Conservation (phyloP, 30 jellyfish, hydroid and myxozoan species). For the Calvadosia cruxmelitensis region DNA sequence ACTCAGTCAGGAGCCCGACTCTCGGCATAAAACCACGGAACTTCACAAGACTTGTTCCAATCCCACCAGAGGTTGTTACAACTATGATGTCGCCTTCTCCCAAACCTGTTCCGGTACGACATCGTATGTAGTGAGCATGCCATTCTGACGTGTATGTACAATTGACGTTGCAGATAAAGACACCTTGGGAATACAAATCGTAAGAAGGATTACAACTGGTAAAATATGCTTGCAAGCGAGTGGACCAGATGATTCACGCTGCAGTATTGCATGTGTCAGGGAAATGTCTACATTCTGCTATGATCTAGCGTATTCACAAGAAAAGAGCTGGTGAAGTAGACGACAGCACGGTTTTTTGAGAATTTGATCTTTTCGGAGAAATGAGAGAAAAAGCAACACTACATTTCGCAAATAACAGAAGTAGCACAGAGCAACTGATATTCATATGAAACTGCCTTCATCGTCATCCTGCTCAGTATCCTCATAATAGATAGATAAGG, state of each 20-base stretch:
- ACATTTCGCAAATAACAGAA: no score
- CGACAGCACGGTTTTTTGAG: no score
- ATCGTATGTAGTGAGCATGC: constrained; percentile 60
- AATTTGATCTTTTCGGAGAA: no score
- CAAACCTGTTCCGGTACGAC: constrained; percentile 81
- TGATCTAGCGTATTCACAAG: neutral
- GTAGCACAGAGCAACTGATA: no score
- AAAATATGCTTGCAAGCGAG: neutral
- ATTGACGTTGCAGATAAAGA: constrained; percentile 73
- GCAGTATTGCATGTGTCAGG: neutral
- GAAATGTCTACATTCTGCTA: neutral
- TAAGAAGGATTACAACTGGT: neutral
- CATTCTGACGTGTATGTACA: constrained; percentile 93
- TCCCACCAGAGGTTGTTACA: constrained; percentile 76
- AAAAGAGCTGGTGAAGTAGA: no score
- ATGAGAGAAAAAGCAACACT: no score
- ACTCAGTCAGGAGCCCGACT: constrained; percentile 88
- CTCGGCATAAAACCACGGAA: constrained; percentile 91
- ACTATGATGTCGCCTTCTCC: constrained; percentile 87
- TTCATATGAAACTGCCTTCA: no score
- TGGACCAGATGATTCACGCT: neutral
- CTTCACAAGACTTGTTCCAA: constrained; percentile 80
- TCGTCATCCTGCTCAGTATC: no score
- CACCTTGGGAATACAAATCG: constrained; percentile 33
- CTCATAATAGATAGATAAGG: no score